Evolutionary conservation across 2,888 invertebrate species (phyloP).

Genomic region (Dryobotodes eremita): DNA sequence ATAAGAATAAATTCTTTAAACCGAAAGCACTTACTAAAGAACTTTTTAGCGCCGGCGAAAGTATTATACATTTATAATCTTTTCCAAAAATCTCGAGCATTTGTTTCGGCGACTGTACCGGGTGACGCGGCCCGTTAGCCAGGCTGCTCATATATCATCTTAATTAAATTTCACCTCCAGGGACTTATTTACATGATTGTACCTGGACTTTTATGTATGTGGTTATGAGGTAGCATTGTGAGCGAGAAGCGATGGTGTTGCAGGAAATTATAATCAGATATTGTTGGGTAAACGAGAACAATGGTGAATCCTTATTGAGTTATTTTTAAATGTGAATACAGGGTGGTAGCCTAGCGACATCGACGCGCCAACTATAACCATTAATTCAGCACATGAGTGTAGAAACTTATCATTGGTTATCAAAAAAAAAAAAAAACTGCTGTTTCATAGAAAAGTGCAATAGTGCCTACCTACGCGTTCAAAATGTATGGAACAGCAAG

Average conservation of each 20-base stretch:
- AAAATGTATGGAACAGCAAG: too few species aligned
- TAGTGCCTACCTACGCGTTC: too few species aligned
- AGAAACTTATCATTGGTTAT: too few species aligned
- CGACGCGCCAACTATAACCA: too few species aligned
- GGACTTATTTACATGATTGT: constrained; percentile 87
- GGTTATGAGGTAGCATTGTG: constrained; percentile 44
- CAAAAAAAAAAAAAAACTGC: too few species aligned
- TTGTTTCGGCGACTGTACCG: constrained; percentile 78
- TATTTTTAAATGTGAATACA: not conserved
- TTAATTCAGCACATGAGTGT: too few species aligned
- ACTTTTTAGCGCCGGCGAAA: not conserved
- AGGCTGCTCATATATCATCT: constrained; percentile 89
- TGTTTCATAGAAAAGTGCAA: too few species aligned
- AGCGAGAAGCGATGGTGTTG: constrained; percentile 27
- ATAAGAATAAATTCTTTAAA: not conserved
- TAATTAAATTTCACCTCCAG: constrained; percentile 90
- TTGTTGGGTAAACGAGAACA: not conserved
- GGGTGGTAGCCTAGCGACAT: too few species aligned
- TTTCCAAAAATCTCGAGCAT: constrained; percentile 44
- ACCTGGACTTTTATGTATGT: constrained; percentile 76
- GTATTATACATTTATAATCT: too few species aligned
- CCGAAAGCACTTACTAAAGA: not conserved
- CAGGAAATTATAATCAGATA: constrained; percentile 2
- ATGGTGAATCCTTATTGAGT: not conserved
- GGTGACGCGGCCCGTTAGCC: constrained; percentile 83